Evolutionary conservation across 1,140 invertebrate genomes (phyloP), one percentile per base, ranked within the genome.

Genomic region (Campoletis sonorensis): DNA sequence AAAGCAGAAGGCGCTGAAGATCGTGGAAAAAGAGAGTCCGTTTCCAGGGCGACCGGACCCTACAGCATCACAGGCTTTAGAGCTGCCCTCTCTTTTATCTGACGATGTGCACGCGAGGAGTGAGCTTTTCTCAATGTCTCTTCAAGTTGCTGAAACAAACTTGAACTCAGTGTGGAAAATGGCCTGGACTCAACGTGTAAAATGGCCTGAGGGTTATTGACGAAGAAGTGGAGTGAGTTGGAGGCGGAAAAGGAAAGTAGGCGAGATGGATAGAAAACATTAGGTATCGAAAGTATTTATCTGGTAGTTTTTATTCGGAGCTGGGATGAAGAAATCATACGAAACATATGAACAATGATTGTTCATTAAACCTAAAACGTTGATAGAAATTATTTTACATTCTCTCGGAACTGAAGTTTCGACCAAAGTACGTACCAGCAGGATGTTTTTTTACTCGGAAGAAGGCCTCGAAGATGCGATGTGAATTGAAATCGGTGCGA

Each of bases 151-250:
- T 81, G 85, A 83, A 88, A 88, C 87, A 88, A 88, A 88, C 84
- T 87, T 88, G 79, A 83, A 85, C 83, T 79, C 76, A 82, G 77
- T 83, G 45, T 45, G 84, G 76, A 86, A 88, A 86, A 88, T n/a
- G n/a, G n/a, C n/a, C n/a, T n/a, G n/a, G n/a, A n/a, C n/a, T n/a
- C 87, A 88, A 87, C 87, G 86, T 87, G 85, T 87, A 87, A 87
- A 54, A 54, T 87, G 82, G 84, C 87, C 84, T 64, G 81, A 84
- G 86, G 84, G 83, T 75, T 54, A 23, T 18, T 21, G n/a, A n/a
- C n/a, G 11, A 23, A 75, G 4, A 15, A 23, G 21, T 75, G 26
- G 45, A 51, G n/a, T 10, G 49, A 75, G 72, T 16, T 27, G 79
- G 84, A 70, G 54, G 70, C 26, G 58, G 77, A 81, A 37, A 49